A percentile compares a stretch with the other conserved stretches of the same genome.
Evolutionary conservation across 2,888 invertebrate genomes (phyloP).

Genomic region (Drosophila stalkeri): DNA sequence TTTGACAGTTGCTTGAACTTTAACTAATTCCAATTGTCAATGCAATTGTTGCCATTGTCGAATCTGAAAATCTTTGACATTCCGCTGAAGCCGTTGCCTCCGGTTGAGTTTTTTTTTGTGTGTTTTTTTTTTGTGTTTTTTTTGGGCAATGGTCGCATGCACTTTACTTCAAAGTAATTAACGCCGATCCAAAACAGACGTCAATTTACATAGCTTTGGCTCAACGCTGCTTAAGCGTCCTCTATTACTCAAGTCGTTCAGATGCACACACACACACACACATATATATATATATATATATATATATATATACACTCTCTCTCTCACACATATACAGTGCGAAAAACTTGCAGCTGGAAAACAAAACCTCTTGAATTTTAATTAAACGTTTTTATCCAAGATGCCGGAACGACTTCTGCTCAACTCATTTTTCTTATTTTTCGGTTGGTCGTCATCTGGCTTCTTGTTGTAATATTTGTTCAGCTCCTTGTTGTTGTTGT

Average conservation of each 20-base stretch:
- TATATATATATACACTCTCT: neutral
- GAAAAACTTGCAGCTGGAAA: slow-evolving; percentile 69
- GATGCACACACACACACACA: slow-evolving; percentile 27
- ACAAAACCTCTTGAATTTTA: slow-evolving; percentile 81
- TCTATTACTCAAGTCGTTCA: slow-evolving; percentile 58
- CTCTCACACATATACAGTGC: slow-evolving; percentile 2
- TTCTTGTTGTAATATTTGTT: slow-evolving; percentile 20
- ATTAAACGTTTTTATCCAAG: slow-evolving; percentile 80
- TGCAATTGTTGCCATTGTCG: slow-evolving; percentile 60
- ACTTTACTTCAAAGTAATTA: slow-evolving; percentile 78
- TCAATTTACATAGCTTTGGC: slow-evolving; percentile 70
- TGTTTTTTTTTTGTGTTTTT: slow-evolving; percentile 24
- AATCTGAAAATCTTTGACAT: slow-evolving; percentile 15
- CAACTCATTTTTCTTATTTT: slow-evolving; percentile 52
- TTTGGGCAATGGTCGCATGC: slow-evolving; percentile 61
- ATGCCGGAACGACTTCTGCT: slow-evolving; percentile 51
- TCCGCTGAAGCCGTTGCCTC: neutral
- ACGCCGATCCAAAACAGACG: slow-evolving; percentile 79
- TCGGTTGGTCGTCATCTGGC: slow-evolving; percentile 50
- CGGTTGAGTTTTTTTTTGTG: slow-evolving; percentile 6
- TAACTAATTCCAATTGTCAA: slow-evolving; percentile 59
- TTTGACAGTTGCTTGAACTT: slow-evolving; percentile 43
- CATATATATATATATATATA: slow-evolving; percentile 3
- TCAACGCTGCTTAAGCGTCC: slow-evolving; percentile 36
- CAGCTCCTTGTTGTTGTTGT: slow-evolving; percentile 3